These are phyloP conservation scores for Tenodera sinensis DNA, from an alignment of 2,888 invertebrate species.

Conservation along the genomic window DNA sequence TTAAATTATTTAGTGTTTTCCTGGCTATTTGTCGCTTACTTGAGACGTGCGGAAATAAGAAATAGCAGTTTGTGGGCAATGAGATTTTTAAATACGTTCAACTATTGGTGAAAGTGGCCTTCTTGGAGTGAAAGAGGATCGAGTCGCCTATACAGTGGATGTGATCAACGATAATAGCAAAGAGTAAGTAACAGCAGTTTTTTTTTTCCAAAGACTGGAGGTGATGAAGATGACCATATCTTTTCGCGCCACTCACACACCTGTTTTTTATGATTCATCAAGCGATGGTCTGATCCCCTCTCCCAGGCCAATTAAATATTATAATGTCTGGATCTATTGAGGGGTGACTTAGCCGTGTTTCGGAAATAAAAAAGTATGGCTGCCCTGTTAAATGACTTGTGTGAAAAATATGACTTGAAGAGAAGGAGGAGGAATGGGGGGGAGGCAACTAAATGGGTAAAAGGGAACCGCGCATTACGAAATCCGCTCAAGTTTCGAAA, in stretches of 20 bases:
- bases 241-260: neutral
- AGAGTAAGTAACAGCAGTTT: neutral
- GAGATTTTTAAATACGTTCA: too few relatives aligned
- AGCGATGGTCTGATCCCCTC: neutral
- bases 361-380: constrained; percentile 11
- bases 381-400: constrained; percentile 15
- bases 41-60: too few relatives aligned
- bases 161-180: neutral
- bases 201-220: neutral
- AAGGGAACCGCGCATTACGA: constrained; percentile 4
- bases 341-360: neutral
- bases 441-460: neutral
- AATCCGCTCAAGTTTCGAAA: constrained; percentile 11
- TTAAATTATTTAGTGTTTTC: too few relatives aligned
- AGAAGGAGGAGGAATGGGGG: neutral
- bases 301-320: constrained; percentile 6
- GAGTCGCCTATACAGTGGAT: too few relatives aligned
- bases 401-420: neutral
- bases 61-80: too few relatives aligned
- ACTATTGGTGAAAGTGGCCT: too few relatives aligned
- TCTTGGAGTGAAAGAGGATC: too few relatives aligned
- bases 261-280: neutral
- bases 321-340: constrained; percentile 6
- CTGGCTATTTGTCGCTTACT: too few relatives aligned
- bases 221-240: neutral